phyloP scores from a whole-genome alignment of 2,888 invertebrate genomes.

The Herminia tarsipennalis region DNA sequence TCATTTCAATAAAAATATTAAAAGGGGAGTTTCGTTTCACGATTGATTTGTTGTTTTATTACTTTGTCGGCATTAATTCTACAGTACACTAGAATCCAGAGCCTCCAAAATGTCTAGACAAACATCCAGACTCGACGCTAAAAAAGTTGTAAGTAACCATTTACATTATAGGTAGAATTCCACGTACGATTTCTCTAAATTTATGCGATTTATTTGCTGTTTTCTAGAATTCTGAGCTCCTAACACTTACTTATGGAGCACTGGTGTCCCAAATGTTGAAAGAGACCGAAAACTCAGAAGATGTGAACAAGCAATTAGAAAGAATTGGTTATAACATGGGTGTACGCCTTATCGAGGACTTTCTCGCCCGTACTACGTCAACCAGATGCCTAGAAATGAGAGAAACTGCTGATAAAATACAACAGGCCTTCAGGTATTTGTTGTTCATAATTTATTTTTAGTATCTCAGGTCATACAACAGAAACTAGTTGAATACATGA shows the following conservation, averaged over 20 bases:
- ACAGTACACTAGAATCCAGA: neutral
- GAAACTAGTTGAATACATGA: too few species aligned
- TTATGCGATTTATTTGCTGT: too few species aligned
- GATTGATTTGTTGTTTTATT: too few species aligned
- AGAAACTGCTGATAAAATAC: constrained; percentile 98
- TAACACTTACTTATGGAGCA: constrained; percentile 99
- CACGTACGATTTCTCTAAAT: constrained; percentile 1
- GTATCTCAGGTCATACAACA: too few species aligned
- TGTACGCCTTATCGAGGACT: constrained; percentile 98
- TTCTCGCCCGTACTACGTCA: constrained; percentile 95
- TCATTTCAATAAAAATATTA: too few species aligned
- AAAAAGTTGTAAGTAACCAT: constrained; percentile 89
- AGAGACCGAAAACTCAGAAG: constrained; percentile 98
- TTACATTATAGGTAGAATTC: neutral
- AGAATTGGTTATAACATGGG: constrained; percentile 99
- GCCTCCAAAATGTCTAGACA: constrained; percentile 87
- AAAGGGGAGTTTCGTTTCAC: neutral
- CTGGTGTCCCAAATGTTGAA: constrained; percentile 98
- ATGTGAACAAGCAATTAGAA: constrained; percentile 98
- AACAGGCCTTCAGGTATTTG: constrained; percentile 88
- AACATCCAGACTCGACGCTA: constrained; percentile 89
- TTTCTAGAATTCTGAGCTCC: constrained; percentile 96
- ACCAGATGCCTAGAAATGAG: constrained; percentile 97
- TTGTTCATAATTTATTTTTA: too few species aligned
- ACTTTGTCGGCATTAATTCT: too few species aligned